phyloP scores from a whole-genome alignment of 2,888 invertebrate species.

The Chrysolina americana region DNA sequence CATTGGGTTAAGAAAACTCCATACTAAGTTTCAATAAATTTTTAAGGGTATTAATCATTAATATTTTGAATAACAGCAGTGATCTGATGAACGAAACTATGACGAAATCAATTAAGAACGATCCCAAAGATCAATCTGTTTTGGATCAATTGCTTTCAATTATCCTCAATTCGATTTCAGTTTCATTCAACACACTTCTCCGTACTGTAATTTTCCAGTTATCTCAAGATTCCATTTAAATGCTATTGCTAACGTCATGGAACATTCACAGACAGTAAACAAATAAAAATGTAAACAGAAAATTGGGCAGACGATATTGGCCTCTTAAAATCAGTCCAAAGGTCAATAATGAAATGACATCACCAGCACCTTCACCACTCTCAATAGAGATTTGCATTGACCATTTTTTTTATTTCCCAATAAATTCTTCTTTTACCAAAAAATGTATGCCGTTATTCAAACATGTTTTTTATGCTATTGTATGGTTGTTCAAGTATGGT shows the following conservation, averaged over 20 bases:
- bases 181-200: slow-evolving; percentile 3
- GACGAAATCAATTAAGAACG: not conserved
- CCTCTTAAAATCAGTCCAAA: not conserved
- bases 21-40: too few species aligned
- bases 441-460: too few species aligned
- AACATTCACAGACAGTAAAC: not conserved
- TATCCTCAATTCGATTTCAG: slow-evolving; percentile 3
- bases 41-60: too few species aligned
- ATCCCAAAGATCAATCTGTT: not conserved
- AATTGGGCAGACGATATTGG: not conserved
- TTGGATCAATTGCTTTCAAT: slow-evolving; percentile 6
- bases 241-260: not conserved
- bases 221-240: not conserved
- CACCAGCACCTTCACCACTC: not conserved
- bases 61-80: too few species aligned
- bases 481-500: too few species aligned
- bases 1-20: too few species aligned
- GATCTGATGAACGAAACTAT: not conserved
- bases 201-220: not conserved
- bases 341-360: not conserved
- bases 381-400: not conserved
- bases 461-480: too few species aligned
- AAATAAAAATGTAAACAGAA: not conserved
- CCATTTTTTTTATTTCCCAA: not conserved
- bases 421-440: too few species aligned